Percentiles rank a stretch among this genome's conserved stretches.
Conservation (phyloP, 2,888 invertebrate species). For the Eristalis intricaria region DNA sequence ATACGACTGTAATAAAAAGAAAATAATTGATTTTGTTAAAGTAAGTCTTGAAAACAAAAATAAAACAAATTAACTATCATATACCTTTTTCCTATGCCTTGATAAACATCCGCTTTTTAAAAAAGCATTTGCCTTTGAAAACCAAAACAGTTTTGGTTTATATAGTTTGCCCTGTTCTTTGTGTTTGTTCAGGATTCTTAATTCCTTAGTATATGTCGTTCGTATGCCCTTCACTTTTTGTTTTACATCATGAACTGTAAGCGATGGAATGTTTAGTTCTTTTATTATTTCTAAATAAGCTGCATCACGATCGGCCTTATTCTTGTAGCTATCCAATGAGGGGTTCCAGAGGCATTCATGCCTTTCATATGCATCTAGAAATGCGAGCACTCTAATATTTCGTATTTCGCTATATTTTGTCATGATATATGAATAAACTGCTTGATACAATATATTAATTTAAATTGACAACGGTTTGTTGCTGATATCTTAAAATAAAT, state of each 20-base stretch:
- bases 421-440: constrained; percentile 68
- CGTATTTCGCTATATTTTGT: constrained; percentile 75
- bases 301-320: constrained; percentile 76
- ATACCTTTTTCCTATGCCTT: constrained; percentile 59
- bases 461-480: constrained; percentile 40
- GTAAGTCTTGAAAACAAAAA: background rate
- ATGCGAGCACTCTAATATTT: constrained; percentile 77
- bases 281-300: constrained; percentile 77
- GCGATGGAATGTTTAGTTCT: constrained; percentile 76
- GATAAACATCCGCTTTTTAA: constrained; percentile 76
- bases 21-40: background rate
- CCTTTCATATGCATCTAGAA: constrained; percentile 77
- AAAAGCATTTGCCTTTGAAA: constrained; percentile 76
- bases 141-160: constrained; percentile 78
- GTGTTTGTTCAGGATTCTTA: constrained; percentile 76
- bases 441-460: background rate
- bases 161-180: constrained; percentile 74
- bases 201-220: constrained; percentile 79
- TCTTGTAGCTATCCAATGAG: constrained; percentile 77
- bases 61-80: background rate
- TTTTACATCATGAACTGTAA: constrained; percentile 78
- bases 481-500: constrained; percentile 10
- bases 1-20: constrained; percentile 22
- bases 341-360: constrained; percentile 79
- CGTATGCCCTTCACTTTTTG: constrained; percentile 80